Evolutionary conservation across 2,797 vertebrate species (phyloP).

Genomic region (Lemur catta): DNA sequence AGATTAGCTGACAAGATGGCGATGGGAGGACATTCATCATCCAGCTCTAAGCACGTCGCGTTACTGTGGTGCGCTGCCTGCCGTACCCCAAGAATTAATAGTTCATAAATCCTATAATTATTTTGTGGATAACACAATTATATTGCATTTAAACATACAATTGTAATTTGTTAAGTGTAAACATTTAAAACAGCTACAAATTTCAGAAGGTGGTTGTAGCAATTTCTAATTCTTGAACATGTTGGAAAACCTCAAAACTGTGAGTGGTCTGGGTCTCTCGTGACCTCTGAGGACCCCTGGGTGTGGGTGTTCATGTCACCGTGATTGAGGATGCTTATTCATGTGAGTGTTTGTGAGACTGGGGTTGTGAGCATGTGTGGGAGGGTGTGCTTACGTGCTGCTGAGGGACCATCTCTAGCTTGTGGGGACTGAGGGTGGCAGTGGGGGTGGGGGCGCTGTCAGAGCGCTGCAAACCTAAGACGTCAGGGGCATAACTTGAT

Average conservation of each 20-base stretch:
- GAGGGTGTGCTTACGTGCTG: neutral
- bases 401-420: neutral
- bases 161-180: slow-evolving; percentile 47
- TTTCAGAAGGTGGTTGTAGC: neutral
- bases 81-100: slow-evolving; percentile 46
- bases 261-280: neutral
- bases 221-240: neutral
- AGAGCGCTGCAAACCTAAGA: neutral
- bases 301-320: neutral
- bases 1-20: slow-evolving; percentile 41
- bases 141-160: slow-evolving; percentile 31
- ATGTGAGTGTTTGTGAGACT: neutral
- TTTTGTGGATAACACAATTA: slow-evolving; percentile 48
- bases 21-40: slow-evolving; percentile 51
- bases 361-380: neutral
- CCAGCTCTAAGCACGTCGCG: neutral
- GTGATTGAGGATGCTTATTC: neutral
- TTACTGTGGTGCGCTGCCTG: neutral
- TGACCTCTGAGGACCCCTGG: neutral
- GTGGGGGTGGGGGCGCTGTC: neutral
- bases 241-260: neutral
- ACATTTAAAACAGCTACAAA: slow-evolving; percentile 22
- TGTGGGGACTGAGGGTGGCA: neutral
- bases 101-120: slow-evolving; percentile 58
- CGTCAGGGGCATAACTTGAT: slow-evolving; percentile 74